A percentile compares a stretch with the other conserved stretches of the same genome.
Conservation (phyloP, 2,797 vertebrate genomes). For the Accipiter superciliosus region DNA sequence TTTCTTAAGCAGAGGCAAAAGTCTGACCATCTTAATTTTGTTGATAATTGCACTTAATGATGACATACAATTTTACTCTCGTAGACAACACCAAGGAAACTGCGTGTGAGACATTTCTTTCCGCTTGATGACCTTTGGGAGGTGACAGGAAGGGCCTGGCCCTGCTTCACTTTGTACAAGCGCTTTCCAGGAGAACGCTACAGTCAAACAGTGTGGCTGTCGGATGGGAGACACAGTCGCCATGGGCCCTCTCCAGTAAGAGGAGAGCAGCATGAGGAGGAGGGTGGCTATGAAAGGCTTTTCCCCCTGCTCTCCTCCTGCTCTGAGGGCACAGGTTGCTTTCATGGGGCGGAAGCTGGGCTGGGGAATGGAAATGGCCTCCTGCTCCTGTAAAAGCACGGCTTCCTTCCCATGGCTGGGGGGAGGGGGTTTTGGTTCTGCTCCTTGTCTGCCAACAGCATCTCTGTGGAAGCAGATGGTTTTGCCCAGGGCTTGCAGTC, state of each 20-base stretch:
- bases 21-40: background rate
- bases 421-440: background rate
- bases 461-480: background rate
- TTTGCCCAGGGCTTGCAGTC: background rate
- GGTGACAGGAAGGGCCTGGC: background rate
- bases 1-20: background rate
- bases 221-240: accelerated
- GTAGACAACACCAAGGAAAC: background rate
- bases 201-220: background rate
- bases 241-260: background rate
- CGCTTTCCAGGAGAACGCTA: background rate
- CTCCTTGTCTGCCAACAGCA: background rate
- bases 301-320: background rate
- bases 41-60: background rate
- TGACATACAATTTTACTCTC: background rate
- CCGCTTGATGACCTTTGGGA: background rate
- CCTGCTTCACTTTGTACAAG: background rate
- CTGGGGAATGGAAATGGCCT: background rate
- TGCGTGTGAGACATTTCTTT: background rate
- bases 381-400: accelerated
- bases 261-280: background rate
- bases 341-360: background rate
- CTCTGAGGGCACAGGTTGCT: background rate
- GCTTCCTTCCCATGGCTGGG: accelerated
- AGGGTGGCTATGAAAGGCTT: accelerated